phyloP scores from a whole-genome alignment of 2,888 invertebrate genomes.

The Panzeria rudis region DNA sequence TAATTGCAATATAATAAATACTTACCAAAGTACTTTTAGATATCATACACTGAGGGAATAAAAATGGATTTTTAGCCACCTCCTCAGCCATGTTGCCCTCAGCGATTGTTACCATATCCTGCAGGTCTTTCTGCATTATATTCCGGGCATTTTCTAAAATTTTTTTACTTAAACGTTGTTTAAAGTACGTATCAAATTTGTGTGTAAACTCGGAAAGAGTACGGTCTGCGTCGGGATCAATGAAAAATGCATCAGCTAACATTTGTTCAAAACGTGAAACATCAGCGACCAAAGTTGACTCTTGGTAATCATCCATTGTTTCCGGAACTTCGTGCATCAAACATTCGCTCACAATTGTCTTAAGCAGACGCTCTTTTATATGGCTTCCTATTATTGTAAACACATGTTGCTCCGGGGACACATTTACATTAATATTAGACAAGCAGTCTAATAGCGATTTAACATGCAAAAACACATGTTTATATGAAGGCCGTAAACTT shows the following conservation, averaged over 20 bases:
- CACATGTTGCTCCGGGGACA: conserved; percentile 78
- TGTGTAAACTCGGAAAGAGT: conserved; percentile 88
- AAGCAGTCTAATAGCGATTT: conserved; percentile 78
- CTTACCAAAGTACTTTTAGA: conserved; percentile 83
- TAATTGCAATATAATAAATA: background rate
- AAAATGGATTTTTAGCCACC: conserved; percentile 78
- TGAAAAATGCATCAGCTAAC: conserved; percentile 86
- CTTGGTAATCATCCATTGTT: conserved; percentile 88
- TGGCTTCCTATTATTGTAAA: conserved; percentile 85
- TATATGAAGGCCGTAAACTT: conserved; percentile 81
- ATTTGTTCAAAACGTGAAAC: conserved; percentile 88
- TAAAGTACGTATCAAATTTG: conserved; percentile 90
- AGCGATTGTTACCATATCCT: conserved; percentile 87
- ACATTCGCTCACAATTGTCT: conserved; percentile 89
- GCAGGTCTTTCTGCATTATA: conserved; percentile 92
- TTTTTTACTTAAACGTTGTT: conserved; percentile 90
- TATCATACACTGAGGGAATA: conserved; percentile 83
- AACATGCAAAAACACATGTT: conserved; percentile 80
- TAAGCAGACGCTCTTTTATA: conserved; percentile 86
- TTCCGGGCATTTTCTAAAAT: conserved; percentile 88
- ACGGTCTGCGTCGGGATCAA: conserved; percentile 84
- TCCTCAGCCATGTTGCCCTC: conserved; percentile 81
- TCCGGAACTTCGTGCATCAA: conserved; percentile 91
- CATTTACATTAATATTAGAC: conserved; percentile 79
- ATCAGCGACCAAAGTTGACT: conserved; percentile 87